Evolutionary conservation across 92 coral and sea anemone genomes (phyloP), one percentile per base, ranked within the genome.

Genomic region (Epizoanthus ramosus): DNA sequence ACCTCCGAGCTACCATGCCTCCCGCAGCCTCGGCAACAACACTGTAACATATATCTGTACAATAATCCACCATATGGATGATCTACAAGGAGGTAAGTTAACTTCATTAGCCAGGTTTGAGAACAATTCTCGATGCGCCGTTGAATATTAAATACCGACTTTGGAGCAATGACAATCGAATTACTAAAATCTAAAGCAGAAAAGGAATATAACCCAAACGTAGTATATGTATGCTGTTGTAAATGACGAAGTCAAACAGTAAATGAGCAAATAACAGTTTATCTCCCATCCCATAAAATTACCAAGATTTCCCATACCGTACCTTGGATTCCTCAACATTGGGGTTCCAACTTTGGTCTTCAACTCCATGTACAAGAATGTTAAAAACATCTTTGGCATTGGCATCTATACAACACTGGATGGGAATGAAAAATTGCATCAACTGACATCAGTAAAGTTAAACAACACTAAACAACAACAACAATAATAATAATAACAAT

Each of bases 1-100:
- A 96, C 99, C 99, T 92, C 41, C 90, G 80, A 61, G 96, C 37
- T 15, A 96, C 91, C 91, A 96, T 74, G 39, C 99, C 99, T 18
- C 98, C 98, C 21, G 94, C 99, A 1, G 80, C 79, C 50, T 86
- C 98, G 16, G 91, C 92, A 54, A 91, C 87, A 18, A 79, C 87
- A 61, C 89, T 94, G 66, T 96, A 94, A 61, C 88, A 87, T 37
- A 96, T 89, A 58, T 96, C 98, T 2, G 95, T 89, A 57, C 89
- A 79, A 10, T 88, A 79, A 67, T 94, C 95, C 28, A 96, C 90
- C 77, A 82, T 83, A 75, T 94, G 92, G 41, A 96, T 74, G 31
- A 90, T 83, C 99, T 96, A 83, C 21, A 54, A 81, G 57, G 10
- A 67, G 79, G 28, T 22, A 1, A 47, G 50, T 31, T 47, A 45